Percentiles rank a stretch among this genome's conserved stretches.
phyloP scores from a whole-genome alignment of 2,888 invertebrate genomes.

The Periphyllus acericola region DNA sequence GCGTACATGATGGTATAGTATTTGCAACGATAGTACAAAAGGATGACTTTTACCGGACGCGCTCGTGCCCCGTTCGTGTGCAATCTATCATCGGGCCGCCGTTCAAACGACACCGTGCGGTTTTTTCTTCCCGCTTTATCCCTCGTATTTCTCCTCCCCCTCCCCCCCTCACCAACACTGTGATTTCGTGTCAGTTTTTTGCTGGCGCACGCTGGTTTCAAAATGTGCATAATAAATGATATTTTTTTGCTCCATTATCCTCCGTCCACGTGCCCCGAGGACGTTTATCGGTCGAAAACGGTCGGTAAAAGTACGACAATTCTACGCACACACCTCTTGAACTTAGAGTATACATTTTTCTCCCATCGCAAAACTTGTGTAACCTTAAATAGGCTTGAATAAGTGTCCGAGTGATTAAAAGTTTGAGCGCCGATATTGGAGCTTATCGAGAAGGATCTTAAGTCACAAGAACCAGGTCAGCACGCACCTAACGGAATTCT shows the following conservation, averaged over 20 bases:
- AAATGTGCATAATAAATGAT: conserved; percentile 20
- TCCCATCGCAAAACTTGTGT: too few relatives aligned
- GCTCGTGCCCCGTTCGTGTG: conserved; percentile 15
- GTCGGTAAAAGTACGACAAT: background rate
- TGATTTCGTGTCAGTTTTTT: too few relatives aligned
- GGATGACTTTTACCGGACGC: conserved; percentile 11
- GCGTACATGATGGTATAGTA: background rate
- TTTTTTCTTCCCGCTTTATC: background rate
- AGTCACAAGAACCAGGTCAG: too few relatives aligned
- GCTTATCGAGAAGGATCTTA: too few relatives aligned
- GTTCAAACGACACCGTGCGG: conserved; percentile 5
- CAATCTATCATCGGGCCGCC: conserved; percentile 37
- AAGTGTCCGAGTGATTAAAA: too few relatives aligned
- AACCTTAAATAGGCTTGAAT: background rate
- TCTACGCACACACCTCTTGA: background rate
- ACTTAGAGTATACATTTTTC: too few relatives aligned
- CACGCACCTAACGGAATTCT: too few relatives aligned
- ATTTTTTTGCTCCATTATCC: background rate
- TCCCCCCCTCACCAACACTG: too few relatives aligned
- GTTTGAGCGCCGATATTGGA: too few relatives aligned
- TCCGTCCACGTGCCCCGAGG: background rate
- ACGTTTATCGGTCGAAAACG: background rate
- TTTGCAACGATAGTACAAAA: background rate
- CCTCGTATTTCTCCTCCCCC: too few relatives aligned
- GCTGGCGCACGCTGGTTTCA: background rate